These are phyloP conservation scores for Vombatus ursinus DNA, from an alignment of 2,113 vertebrate species.

Conservation along the genomic window DNA sequence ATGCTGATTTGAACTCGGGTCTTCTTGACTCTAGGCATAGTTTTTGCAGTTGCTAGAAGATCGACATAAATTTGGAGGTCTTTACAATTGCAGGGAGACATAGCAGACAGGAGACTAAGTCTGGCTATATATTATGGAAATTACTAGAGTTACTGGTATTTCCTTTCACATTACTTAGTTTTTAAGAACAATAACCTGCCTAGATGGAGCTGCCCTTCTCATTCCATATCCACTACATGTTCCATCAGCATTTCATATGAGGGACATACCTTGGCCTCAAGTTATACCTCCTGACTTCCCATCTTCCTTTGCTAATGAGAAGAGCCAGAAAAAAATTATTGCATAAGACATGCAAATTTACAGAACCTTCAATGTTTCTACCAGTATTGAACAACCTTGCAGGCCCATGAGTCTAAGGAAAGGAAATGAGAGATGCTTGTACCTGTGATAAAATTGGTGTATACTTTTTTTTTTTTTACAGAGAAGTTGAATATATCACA, in stretches of 20 bases:
- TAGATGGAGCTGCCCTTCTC: background rate
- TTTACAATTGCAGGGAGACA: no score
- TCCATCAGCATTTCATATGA: background rate
- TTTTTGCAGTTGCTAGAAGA: no score
- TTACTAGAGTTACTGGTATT: no score
- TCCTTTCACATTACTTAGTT: background rate
- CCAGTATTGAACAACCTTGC: background rate
- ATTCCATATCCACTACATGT: background rate
- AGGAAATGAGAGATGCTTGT: background rate
- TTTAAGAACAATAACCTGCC: background rate
- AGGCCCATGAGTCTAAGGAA: background rate
- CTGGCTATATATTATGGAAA: no score
- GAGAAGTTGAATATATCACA: no score
- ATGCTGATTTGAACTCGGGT: no score
- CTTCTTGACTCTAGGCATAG: no score
- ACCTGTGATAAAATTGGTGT: no score
- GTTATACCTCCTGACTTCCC: background rate
- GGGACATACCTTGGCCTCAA: background rate
- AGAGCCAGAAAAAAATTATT: background rate
- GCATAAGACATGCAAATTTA: background rate
- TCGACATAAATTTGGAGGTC: no score
- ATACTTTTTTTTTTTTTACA: no score
- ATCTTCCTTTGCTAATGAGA: background rate
- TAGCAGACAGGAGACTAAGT: no score
- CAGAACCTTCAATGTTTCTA: background rate